These are phyloP conservation scores for Zelleria hepariella DNA, from an alignment of 2,888 invertebrate species.

Conservation along the genomic window DNA sequence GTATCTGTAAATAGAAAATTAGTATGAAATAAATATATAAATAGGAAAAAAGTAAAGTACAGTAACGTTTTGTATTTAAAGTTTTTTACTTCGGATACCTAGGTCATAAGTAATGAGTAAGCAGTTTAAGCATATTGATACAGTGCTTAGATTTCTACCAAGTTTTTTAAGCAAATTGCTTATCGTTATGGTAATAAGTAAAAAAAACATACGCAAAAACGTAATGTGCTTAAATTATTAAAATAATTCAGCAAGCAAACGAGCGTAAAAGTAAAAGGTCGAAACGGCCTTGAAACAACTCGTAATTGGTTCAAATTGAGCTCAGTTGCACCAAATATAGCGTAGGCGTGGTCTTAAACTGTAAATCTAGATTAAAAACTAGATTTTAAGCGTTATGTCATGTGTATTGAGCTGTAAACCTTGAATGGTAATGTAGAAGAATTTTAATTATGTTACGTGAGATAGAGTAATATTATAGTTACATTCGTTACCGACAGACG, in stretches of 20 bases:
- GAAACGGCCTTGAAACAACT: background rate
- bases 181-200: background rate
- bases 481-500: too few species aligned
- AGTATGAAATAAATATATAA: too few species aligned
- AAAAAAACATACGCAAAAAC: background rate
- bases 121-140: too few species aligned
- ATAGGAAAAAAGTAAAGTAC: too few species aligned
- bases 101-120: too few species aligned
- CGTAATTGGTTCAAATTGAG: background rate
- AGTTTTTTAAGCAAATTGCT: background rate
- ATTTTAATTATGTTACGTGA: background rate
- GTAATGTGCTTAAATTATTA: background rate
- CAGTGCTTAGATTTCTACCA: too few species aligned
- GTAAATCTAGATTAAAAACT: background rate
- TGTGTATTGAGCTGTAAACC: background rate
- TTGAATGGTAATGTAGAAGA: background rate
- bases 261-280: background rate
- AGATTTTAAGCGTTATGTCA: background rate
- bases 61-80: too few species aligned
- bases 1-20: too few species aligned
- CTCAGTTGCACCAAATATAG: background rate
- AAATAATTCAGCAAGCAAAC: background rate
- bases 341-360: background rate
- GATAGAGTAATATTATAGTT: too few species aligned
- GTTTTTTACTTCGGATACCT: too few species aligned